phyloP scores from a whole-genome alignment of 2,113 vertebrate species.

The Galeopterus variegatus region DNA sequence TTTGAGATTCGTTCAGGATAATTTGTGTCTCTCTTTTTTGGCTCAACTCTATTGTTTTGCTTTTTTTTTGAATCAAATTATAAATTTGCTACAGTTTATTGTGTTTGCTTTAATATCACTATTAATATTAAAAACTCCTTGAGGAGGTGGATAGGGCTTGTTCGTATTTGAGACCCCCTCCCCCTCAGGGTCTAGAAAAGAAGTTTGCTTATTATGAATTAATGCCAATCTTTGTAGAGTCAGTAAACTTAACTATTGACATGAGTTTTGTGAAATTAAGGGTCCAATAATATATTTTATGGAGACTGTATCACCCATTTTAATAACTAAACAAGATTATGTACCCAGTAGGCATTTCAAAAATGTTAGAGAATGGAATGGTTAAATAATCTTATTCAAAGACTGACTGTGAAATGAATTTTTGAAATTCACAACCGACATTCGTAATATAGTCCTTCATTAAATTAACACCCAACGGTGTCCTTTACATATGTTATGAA shows the following conservation, averaged over 20 bases:
- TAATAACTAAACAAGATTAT: neutral
- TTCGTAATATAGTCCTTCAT: neutral
- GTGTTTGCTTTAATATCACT: neutral
- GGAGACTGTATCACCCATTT: neutral
- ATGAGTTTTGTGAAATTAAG: neutral
- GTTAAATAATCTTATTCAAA: slow-evolving; percentile 12
- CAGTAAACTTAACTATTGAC: neutral
- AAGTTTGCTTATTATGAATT: neutral
- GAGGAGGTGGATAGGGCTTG: neutral
- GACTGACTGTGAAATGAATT: neutral
- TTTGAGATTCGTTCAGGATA: neutral
- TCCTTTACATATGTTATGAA: neutral
- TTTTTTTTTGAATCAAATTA: slow-evolving; percentile 9
- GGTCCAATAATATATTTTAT: neutral
- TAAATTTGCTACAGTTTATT: neutral
- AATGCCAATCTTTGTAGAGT: neutral
- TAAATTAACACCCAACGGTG: neutral
- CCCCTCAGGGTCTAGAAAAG: neutral
- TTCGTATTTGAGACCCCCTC: neutral
- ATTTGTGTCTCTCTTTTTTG: neutral
- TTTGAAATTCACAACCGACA: slow-evolving; percentile 16
- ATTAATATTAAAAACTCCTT: slow-evolving; percentile 19
- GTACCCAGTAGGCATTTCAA: neutral
- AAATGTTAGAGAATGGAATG: slow-evolving; percentile 15
- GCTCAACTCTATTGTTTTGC: neutral